Percentiles rank a stretch among this genome's conserved stretches.
phyloP scores from a whole-genome alignment of 2,888 invertebrate genomes.

The Hydroisotoma schaefferi region DNA sequence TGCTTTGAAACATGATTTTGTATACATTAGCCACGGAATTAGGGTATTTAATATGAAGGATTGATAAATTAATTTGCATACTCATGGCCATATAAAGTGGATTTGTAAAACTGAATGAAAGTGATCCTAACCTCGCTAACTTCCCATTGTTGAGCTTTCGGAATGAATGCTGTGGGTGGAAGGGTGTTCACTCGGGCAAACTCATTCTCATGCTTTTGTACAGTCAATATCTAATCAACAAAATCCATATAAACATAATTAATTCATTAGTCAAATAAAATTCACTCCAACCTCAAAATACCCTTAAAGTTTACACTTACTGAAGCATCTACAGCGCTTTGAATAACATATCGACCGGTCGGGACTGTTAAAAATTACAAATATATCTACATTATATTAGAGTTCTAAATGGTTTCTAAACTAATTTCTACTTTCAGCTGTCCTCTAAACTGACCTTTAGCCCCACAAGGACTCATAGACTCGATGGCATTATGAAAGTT shows the following conservation, averaged over 20 bases:
- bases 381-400: constrained; percentile 4
- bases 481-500: constrained; percentile 37
- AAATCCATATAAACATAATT: neutral
- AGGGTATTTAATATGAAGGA: too few relatives aligned
- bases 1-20: too few relatives aligned
- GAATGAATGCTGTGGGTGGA: constrained; percentile 35
- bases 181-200: constrained; percentile 34
- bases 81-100: too few relatives aligned
- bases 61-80: too few relatives aligned
- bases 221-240: constrained; percentile 31
- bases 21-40: too few relatives aligned
- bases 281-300: too few relatives aligned
- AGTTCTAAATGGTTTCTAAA: too few relatives aligned
- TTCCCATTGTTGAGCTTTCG: constrained; percentile 40
- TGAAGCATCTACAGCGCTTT: constrained; percentile 39
- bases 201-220: constrained; percentile 30
- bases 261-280: neutral
- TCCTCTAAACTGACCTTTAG: constrained; percentile 35
- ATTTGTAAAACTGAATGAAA: too few relatives aligned
- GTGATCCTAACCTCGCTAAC: constrained; percentile 23
- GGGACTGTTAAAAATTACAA: constrained; percentile 25
- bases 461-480: constrained; percentile 35
- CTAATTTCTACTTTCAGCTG: too few relatives aligned
- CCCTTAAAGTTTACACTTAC: constrained; percentile 15
- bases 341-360: constrained; percentile 36